Conservation (phyloP, 2,797 vertebrate species). For the Dromococcyx pavoninus region DNA sequence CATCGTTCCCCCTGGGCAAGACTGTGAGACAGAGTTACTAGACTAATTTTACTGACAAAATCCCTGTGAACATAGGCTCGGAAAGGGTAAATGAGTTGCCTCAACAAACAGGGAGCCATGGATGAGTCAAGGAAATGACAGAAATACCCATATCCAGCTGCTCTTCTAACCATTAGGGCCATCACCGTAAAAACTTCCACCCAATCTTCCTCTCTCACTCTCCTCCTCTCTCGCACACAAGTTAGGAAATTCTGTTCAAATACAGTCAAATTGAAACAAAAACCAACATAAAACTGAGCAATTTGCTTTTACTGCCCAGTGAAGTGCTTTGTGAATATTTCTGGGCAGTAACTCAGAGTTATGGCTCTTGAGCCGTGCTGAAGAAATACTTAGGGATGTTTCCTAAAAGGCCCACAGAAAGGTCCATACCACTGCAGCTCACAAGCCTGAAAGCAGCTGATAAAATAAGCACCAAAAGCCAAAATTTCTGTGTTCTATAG, state of each 20-base stretch:
- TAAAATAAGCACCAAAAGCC: background rate
- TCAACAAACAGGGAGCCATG: background rate
- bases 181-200: background rate
- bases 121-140: background rate
- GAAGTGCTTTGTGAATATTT: background rate
- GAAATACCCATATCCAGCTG: accelerated
- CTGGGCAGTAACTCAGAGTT: background rate
- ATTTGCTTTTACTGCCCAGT: background rate
- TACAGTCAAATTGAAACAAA: background rate
- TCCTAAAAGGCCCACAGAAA: background rate
- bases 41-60: background rate
- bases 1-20: background rate
- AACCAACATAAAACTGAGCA: too few relatives aligned
- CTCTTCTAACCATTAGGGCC: background rate
- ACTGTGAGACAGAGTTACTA: accelerated
- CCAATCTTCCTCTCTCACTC: background rate
- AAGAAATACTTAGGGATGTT: background rate
- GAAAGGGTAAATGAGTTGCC: background rate
- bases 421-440: background rate
- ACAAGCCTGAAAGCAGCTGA: background rate
- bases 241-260: background rate
- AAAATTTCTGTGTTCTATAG: background rate
- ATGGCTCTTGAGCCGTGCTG: background rate
- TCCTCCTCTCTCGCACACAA: background rate
- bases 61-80: accelerated